phyloP scores from a whole-genome alignment of 2,888 invertebrate genomes.

The Ectemnius lituratus region DNA sequence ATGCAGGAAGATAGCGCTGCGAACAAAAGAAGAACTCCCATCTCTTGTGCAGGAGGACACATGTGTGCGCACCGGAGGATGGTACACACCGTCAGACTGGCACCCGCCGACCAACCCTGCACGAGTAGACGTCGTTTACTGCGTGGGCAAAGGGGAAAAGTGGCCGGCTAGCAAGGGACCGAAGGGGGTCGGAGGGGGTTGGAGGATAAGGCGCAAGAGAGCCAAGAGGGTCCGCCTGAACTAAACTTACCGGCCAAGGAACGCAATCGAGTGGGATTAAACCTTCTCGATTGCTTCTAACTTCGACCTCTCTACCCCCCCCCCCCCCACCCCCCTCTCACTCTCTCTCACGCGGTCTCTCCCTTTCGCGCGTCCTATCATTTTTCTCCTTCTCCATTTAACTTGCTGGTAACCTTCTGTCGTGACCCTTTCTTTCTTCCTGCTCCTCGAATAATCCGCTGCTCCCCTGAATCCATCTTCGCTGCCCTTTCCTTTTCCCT shows the following conservation, averaged over 20 bases:
- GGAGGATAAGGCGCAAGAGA: constrained; percentile 55
- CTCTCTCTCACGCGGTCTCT: constrained; percentile 54
- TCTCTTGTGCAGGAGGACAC: constrained; percentile 39
- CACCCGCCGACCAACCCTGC: neutral
- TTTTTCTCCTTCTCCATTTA: constrained; percentile 30
- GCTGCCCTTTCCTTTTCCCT: constrained; percentile 32
- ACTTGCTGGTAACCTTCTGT: neutral
- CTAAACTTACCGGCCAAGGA: constrained; percentile 68
- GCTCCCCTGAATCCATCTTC: constrained; percentile 9
- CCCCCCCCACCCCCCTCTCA: constrained; percentile 46
- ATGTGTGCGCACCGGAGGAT: constrained; percentile 2
- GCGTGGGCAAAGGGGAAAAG: constrained; percentile 59
- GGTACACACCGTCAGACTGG: neutral
- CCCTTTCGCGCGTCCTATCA: constrained; percentile 6
- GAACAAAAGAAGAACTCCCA: constrained; percentile 61
- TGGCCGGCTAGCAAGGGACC: constrained; percentile 32
- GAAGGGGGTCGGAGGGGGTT: constrained; percentile 38
- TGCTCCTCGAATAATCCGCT: no score
- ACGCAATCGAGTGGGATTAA: constrained; percentile 77
- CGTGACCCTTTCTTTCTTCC: no score
- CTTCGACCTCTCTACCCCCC: constrained; percentile 70
- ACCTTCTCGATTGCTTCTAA: constrained; percentile 76
- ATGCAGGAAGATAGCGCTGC: constrained; percentile 59
- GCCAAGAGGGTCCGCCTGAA: constrained; percentile 61
- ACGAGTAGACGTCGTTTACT: constrained; percentile 45